Percentiles rank a stretch among this genome's conserved stretches.
phyloP scores from a whole-genome alignment of 2,797 vertebrate species.

The Halcyon chelicuti region DNA sequence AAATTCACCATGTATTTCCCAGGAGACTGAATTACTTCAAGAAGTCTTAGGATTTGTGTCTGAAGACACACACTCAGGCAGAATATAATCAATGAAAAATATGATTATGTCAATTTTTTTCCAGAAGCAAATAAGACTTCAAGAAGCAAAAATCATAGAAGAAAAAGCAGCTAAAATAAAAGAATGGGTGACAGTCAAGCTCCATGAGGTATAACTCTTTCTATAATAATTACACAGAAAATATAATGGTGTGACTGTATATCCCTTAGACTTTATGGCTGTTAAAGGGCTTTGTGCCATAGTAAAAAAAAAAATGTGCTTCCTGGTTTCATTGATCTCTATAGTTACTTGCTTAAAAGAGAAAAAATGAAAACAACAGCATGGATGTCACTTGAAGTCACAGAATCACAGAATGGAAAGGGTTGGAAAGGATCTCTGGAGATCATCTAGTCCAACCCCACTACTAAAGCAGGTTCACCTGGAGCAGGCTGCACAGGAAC shows the following conservation, averaged over 20 bases:
- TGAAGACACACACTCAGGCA: neutral
- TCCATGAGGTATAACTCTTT: slow-evolving; percentile 88
- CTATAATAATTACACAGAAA: neutral
- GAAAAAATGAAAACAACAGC: neutral
- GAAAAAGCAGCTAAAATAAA: slow-evolving; percentile 99
- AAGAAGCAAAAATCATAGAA: slow-evolving; percentile 96
- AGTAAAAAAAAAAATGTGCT: neutral
- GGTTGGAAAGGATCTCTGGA: too few species aligned
- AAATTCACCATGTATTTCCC: neutral
- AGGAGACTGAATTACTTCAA: neutral
- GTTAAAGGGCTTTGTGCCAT: neutral
- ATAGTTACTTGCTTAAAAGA: neutral
- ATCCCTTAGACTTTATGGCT: neutral
- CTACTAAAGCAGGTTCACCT: too few species aligned
- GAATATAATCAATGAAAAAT: neutral
- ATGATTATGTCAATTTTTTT: slow-evolving; percentile 51
- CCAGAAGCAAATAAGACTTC: slow-evolving; percentile 91
- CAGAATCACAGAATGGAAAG: neutral
- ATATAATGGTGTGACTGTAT: neutral
- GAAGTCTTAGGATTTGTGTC: neutral
- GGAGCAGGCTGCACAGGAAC: too few species aligned
- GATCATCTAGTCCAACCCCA: too few species aligned
- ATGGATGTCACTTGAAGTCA: neutral
- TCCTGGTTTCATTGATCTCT: neutral
- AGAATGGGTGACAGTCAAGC: slow-evolving; percentile 96